phyloP scores from a whole-genome alignment of 2,888 invertebrate genomes.

The Phymatocera aterrima region DNA sequence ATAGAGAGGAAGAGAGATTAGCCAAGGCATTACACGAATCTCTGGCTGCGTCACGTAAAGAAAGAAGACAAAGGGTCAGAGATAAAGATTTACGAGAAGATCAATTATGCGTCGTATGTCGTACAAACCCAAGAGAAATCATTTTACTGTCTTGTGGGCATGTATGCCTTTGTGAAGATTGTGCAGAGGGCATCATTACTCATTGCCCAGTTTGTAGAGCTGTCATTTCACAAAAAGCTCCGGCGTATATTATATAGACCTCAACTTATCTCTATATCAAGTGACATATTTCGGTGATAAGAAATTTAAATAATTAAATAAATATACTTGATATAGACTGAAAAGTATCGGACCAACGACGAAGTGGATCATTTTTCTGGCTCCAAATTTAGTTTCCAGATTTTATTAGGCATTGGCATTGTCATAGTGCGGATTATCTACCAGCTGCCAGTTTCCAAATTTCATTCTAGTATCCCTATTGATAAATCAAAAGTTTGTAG shows the following conservation, averaged over 20 bases:
- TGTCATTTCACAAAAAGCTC: constrained; percentile 82
- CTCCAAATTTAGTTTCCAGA: neutral
- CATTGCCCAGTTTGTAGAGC: constrained; percentile 89
- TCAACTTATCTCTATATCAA: neutral
- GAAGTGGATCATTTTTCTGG: no score
- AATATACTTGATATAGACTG: no score
- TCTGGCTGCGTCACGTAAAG: constrained; percentile 81
- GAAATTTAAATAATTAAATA: neutral
- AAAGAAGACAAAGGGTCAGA: constrained; percentile 81
- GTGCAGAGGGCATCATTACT: constrained; percentile 82
- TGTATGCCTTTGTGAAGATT: constrained; percentile 92
- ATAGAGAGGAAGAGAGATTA: constrained; percentile 78
- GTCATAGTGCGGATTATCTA: no score
- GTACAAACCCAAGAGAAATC: constrained; percentile 90
- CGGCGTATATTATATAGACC: constrained; percentile 84
- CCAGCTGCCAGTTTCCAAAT: no score
- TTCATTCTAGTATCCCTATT: constrained; percentile 43
- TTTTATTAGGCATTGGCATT: no score
- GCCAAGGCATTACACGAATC: constrained; percentile 75
- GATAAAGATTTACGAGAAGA: constrained; percentile 80
- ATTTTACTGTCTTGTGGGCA: constrained; percentile 93
- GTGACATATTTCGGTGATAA: neutral
- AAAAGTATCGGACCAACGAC: no score
- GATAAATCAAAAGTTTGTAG: constrained; percentile 43
- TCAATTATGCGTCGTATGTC: constrained; percentile 91